phyloP scores from a whole-genome alignment of 1,140 invertebrate genomes.

The Tetragnatha versicolor region DNA sequence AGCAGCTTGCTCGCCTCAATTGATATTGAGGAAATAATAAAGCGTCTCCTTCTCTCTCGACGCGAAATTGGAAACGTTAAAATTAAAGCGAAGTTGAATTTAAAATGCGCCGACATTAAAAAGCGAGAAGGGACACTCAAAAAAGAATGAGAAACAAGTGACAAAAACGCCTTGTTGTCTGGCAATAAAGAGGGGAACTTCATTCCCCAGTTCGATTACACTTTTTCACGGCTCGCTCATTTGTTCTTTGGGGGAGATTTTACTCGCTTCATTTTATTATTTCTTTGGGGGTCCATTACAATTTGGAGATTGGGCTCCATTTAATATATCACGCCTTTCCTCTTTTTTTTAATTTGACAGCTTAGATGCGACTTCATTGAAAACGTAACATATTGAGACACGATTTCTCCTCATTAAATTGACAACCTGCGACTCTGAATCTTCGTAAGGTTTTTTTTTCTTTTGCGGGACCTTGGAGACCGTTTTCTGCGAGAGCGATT shows the following conservation, averaged over 20 bases:
- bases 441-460: no score
- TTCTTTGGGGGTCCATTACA: conserved; percentile 32
- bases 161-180: conserved; percentile 20
- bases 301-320: neutral
- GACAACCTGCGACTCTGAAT: conserved; percentile 1
- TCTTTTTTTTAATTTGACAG: conserved; percentile 37
- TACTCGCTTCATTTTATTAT: conserved; percentile 37
- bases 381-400: conserved; percentile 3
- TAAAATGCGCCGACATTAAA: neutral
- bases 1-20: no score
- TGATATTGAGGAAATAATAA: conserved; percentile 31
- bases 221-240: conserved; percentile 4
- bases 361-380: neutral
- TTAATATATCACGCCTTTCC: conserved; percentile 13
- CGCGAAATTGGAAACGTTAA: conserved; percentile 1
- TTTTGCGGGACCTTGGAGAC: neutral
- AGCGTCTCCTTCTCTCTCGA: neutral
- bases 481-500: neutral
- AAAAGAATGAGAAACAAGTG: conserved; percentile 3
- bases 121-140: neutral
- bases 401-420: conserved; percentile 38
- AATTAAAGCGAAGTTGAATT: conserved; percentile 22
- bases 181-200: conserved; percentile 23
- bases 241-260: conserved; percentile 23
- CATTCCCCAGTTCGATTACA: conserved; percentile 23